Base-by-base conservation (phyloP, 2,797 vertebrate genomes). In the Platyrinchus mystaceus region DNA sequence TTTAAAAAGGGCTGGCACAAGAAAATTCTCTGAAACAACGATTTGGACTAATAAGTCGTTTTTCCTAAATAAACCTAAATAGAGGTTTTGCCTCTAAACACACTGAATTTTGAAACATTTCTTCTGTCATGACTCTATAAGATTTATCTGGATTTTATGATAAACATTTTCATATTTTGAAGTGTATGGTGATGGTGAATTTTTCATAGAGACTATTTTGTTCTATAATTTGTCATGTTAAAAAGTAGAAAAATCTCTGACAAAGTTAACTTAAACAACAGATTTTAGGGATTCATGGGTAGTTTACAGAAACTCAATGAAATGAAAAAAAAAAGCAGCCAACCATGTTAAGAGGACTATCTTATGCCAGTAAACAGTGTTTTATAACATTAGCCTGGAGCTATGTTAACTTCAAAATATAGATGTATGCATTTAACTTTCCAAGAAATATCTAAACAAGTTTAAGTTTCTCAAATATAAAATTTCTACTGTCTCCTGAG, bases 331-430 rank as follows among this genome's bases (percentile, higher is more conserved):
- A 90, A 74, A 91, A 91, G 13, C 84, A 96, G 37, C 53, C 87
- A 96, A 62, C 62, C 77, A 66, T 91, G n/a, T 80, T 85, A 82
- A 87, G 41, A 93, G 34, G 46, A 52, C 60, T 80, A 36, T 84
- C 32, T 88, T 83, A 93, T 68, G 50, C n/a, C 77, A 93, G 71
- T 93, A 93, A 97, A 96, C 63, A 95, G 22, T 43, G n/a, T 81
- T 96, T 74, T 14, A 75, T 97, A 93, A 92, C 34, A 80, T 87
- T 89, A 95, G 66, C 93, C 89, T 79, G 39, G 62, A 97, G 89
- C 62, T 89, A 85, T 74, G 69, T 75, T 56, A 93, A 89, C 66
- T 87, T 93, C 77, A 91, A 93, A 92, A 87, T 76, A 78, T 30
- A 69, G 34, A 90, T 67, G 30, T 14, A 67, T 82, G 44, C n/a